Evolutionary conservation across 2,797 vertebrate genomes (phyloP), one percentile per base, ranked within the genome.

Genomic region (Neostethus bicornis): DNA sequence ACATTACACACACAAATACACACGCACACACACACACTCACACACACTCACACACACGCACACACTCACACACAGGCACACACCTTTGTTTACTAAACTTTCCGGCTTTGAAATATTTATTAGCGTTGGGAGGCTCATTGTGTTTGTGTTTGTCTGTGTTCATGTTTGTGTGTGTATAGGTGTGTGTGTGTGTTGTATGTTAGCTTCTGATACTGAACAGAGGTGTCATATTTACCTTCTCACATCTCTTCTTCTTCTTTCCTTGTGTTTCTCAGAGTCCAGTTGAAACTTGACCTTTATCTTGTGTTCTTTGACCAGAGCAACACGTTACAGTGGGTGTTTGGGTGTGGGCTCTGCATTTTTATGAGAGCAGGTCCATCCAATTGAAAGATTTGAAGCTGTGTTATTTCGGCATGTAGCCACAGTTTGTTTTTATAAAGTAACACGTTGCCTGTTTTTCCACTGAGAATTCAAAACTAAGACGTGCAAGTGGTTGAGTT

Each of bases 91-190:
- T 59, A 50, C 55, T 9, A 59, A 69, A 54, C 51, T 77, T 86
- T 84, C 87, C 86, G 61, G 31, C 38, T 51, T 70, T 86, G 87
- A 91, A 90, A 89, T 92, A 91, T 91, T 91, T 93, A 91, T 90
- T 82, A 91, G 66, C 75, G 71, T 55, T 69, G 77, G 86, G 91
- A 87, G 90, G 87, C 92, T 92, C 92, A 89, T 88, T 75, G 66
- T 81, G 61, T 39, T 65, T 46, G 39, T 48, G 50, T 66, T 49
- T 77, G 60, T 60, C 51, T 64, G 66, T 68, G 60, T 55, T 26
- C 34, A 52, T 70, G 49, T 70, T 38, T 49, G 49, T 51, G 51
- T 56, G 44, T 64, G 60, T 56, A n/a, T n/a, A n/a, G n/a, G 31
- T 42, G 52, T 67, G 50, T 67, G 43, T 52, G 46, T 44, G 51